Evolutionary conservation across 2,113 vertebrate genomes (phyloP).

Genomic region (Acrocephalus arundinaceus): DNA sequence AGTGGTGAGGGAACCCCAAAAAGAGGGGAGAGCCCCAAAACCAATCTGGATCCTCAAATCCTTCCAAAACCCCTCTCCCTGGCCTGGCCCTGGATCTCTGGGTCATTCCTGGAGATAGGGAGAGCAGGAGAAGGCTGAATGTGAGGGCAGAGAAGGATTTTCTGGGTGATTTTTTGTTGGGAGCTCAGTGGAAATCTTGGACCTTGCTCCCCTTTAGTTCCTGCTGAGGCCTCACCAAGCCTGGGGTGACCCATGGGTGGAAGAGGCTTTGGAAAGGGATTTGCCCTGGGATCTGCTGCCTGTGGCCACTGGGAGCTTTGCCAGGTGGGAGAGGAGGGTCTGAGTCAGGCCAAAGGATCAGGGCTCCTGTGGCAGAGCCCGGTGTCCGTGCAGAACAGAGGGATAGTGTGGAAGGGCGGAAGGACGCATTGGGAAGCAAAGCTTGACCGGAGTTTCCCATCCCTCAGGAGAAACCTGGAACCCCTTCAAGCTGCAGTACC

Average conservation of each 20-base stretch:
- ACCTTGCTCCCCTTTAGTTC: neutral
- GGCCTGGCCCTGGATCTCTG: neutral
- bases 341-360: too few species aligned
- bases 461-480: slow-evolving; percentile 86
- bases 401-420: accelerated
- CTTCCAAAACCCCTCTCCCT: neutral
- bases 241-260: too few species aligned
- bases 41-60: too few species aligned
- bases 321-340: neutral
- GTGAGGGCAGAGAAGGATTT: neutral
- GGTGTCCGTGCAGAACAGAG: neutral
- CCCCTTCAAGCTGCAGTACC: slow-evolving; percentile 86
- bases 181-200: neutral
- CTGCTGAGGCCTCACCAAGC: neutral
- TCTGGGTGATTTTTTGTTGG: neutral
- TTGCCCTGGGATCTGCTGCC: neutral
- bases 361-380: neutral
- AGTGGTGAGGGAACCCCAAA: neutral
- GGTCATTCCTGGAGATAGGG: neutral
- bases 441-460: accelerated
- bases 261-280: neutral
- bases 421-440: accelerated
- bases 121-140: neutral
- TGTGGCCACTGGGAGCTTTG: neutral
- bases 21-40: neutral